Evolutionary conservation across 2,888 invertebrate species (phyloP), one percentile per base, ranked within the genome.

Genomic region (Tinea pellionella): DNA sequence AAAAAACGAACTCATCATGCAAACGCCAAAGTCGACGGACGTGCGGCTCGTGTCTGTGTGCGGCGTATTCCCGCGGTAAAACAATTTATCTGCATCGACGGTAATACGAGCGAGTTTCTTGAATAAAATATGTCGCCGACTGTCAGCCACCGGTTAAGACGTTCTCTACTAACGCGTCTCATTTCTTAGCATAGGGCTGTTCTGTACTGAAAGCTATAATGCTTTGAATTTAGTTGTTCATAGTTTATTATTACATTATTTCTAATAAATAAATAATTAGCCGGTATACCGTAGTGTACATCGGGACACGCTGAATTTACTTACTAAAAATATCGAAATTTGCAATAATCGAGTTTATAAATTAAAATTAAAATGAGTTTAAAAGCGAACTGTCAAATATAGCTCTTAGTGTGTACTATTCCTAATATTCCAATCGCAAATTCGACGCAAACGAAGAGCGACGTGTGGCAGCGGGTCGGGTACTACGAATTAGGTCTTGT

Each of bases 21-120:
- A 85, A 85, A 87, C 86, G 84, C 80, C 86, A 79, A 78, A 82
- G 78, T 75, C 78, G 70, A 74, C 78, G 76, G 78, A 84, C 85
- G 83, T 82, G 81, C 41, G 41, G 83, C 75, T 69, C 16, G 16
- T 15, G 43, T 13, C 24, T 41, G 19, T 11, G 42, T n/a, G 43
- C 30, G 2, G 7, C 19, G 9, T 65, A 70, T 74, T 66, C 67
- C 62, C 84, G 85, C 80, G 86, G 82, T 86, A 84, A 87, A 87
- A 87, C 86, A 86, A 86, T 87, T 87, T 87, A 87, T 87, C 87
- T 85, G 80, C 86, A 83, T 87, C 86, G 87, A 86, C 84, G 84
- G 84, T 75, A 81, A 85, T 85, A 82, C 86, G 85, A 71, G 76
- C 81, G 80, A 72, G 79, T 77, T 81, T 73, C 69, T 72, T 87